Base-by-base conservation (phyloP, 2,797 vertebrate genomes). In the Falco concolor region DNA sequence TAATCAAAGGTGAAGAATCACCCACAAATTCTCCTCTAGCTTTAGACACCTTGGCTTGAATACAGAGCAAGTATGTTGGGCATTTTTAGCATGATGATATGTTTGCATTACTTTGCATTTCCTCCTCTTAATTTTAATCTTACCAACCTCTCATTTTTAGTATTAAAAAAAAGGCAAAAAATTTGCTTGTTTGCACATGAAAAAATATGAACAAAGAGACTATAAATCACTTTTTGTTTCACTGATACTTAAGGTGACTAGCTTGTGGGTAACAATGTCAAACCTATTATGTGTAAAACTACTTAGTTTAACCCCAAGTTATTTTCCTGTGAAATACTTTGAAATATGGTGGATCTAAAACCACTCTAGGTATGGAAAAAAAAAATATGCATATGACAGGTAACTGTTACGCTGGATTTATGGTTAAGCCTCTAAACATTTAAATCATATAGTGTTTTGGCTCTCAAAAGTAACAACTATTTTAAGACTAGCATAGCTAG, bases 361-460 rank as follows among this genome's bases (percentile, higher is more conserved):
- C 45, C 20, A 74, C 47, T 3, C 18, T 36, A 67, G 40, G 18
- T 49, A 63, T 20, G 34, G 18, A 61, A 49, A 60, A 63, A 63
- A 6, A 38, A 38, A 38, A 38, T 32, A 64, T 12, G 13, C 49
- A 36, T 42, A 15, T 30, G 13, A 42, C 8, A 34, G 15, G 8
- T 49, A 15, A 38, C 30, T 32, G 38, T 27, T 27, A 20, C 5
- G 7, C 25, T 40, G 34, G 30, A 65, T 47, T 80, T 5, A 2
- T 18, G 23, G 17, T 12, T 54, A 59, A 69, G 22, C 34, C 52
- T 38, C 36, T 65, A 32, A 67, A 61, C 27, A 54, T 34, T 42
- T 67, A 70, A 40, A 49, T 12, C 1, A 1, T 53, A 10, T 3
- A 53, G 32, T 0, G 0, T 23, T 18, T 25, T 70, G 57, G 32